Base-by-base conservation (phyloP, 1,140 invertebrate genomes). In the Bombus impatiens region DNA sequence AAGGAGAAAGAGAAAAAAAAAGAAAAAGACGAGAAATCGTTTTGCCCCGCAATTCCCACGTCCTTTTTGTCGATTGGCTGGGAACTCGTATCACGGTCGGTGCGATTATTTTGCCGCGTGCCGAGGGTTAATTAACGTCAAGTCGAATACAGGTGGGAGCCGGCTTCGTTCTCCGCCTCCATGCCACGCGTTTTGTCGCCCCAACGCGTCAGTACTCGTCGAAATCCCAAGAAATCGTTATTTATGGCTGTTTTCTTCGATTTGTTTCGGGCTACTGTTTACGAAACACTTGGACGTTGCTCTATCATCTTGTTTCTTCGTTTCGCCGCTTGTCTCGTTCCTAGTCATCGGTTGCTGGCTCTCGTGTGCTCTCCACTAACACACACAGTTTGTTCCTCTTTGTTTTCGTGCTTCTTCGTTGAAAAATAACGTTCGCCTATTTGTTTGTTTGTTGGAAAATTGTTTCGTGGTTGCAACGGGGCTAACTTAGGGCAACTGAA, bases 41-140 rank as follows among this genome's bases (percentile, higher is more conserved):
- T 78, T 70, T 68, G 22, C 40, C 10, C 10, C 5, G 10, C 37
- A n/a, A 40, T 78, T 70, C n/a, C 32, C 44, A 4, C 32, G 32
- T 42, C 25, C 28, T 68, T 53, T 37, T 25, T 2, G 28, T 47
- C 82, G n/a, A 57, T 57, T 59, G 42, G 32, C 6, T 25, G 47
- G 40, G 22, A 53, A 42, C 70, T 81, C 59, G n/a, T 42, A 42
- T 86, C 70, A 40, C 40, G 76, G 18, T 13, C 13, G 5, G 32
- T 65, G 78, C 79, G 40, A 71, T 44, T 70, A 47, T 65, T 82
- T 42, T 67, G 47, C 47, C 79, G 37, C 35, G 71, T 62, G 32
- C 6, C 67, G n/a, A 25, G 44, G 59, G 86, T 84, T 87, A 87
- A 87, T 87, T 87, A 87, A 87, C 81, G 86, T 84, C 86, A 78